Conservation (phyloP, 1,140 invertebrate genomes). For the Reticulitermes speratus region DNA sequence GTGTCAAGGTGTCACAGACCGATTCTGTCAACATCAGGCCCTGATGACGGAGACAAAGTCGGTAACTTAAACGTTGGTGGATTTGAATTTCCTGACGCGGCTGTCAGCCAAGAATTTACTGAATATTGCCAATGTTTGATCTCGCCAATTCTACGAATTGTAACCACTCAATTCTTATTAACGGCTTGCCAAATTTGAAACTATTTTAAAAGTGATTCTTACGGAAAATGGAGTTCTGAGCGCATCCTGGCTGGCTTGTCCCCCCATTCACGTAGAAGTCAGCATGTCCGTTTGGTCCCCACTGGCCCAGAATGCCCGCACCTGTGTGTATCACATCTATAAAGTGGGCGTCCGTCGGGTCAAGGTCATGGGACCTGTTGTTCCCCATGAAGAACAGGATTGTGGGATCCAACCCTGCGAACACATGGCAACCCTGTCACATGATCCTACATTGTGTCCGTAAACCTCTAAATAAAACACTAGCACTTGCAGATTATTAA, state of each 20-base stretch:
- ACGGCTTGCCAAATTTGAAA: neutral
- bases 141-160: too few relatives aligned
- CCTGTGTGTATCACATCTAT: conserved; percentile 89
- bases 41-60: too few relatives aligned
- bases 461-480: too few relatives aligned
- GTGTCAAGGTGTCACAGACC: too few relatives aligned
- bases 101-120: too few relatives aligned
- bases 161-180: neutral
- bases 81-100: too few relatives aligned
- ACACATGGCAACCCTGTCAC: neutral
- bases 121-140: too few relatives aligned
- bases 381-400: conserved; percentile 79
- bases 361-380: conserved; percentile 77
- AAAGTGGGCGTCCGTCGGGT: conserved; percentile 80
- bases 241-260: conserved; percentile 82
- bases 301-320: conserved; percentile 78
- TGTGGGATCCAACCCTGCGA: conserved; percentile 75
- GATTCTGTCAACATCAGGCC: too few relatives aligned
- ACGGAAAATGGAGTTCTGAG: conserved; percentile 75
- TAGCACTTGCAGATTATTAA: too few relatives aligned
- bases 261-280: conserved; percentile 91
- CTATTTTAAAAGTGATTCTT: conserved; percentile 46
- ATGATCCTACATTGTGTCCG: too few relatives aligned
- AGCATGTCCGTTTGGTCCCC: conserved; percentile 82
- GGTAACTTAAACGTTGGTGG: too few relatives aligned